phyloP scores from a whole-genome alignment of 2,888 invertebrate species.

The Eurytoma californica region DNA sequence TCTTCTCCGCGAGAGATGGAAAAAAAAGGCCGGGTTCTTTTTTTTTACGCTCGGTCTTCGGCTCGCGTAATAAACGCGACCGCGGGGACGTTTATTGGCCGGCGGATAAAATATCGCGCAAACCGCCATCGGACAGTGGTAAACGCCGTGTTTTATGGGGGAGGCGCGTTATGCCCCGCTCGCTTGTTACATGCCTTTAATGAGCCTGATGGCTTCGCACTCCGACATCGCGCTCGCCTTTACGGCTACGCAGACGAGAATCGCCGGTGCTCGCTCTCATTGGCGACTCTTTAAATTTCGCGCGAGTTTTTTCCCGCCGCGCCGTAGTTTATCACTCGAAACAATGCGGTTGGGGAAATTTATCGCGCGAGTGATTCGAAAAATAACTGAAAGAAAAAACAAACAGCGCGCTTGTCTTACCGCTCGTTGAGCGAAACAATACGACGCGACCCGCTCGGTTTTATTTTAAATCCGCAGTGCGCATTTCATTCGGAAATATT shows the following conservation, averaged over 20 bases:
- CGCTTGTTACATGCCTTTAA: constrained; percentile 38
- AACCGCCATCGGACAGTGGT: constrained; percentile 41
- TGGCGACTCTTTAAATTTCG: not conserved
- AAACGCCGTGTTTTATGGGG: constrained; percentile 33
- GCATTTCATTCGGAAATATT: too few relatives aligned
- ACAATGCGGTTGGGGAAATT: too few relatives aligned
- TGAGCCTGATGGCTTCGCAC: constrained; percentile 39
- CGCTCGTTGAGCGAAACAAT: too few relatives aligned
- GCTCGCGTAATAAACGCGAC: constrained; percentile 2
- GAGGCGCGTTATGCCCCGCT: not conserved
- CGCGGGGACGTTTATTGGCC: constrained; percentile 33
- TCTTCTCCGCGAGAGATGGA: not conserved
- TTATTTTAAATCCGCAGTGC: too few relatives aligned
- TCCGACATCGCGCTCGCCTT: constrained; percentile 28
- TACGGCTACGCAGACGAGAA: constrained; percentile 24
- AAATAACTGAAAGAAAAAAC: too few relatives aligned
- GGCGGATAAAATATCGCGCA: constrained; percentile 35
- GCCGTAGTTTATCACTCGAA: too few relatives aligned
- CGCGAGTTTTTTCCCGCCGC: not conserved
- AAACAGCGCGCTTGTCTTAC: too few relatives aligned
- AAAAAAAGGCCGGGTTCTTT: constrained; percentile 1
- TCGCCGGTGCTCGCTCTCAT: not conserved
- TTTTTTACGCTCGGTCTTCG: not conserved
- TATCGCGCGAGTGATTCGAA: too few relatives aligned
- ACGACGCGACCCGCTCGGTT: too few relatives aligned